Base-by-base conservation (phyloP, 2,113 vertebrate genomes). In the Monopterus albus region DNA sequence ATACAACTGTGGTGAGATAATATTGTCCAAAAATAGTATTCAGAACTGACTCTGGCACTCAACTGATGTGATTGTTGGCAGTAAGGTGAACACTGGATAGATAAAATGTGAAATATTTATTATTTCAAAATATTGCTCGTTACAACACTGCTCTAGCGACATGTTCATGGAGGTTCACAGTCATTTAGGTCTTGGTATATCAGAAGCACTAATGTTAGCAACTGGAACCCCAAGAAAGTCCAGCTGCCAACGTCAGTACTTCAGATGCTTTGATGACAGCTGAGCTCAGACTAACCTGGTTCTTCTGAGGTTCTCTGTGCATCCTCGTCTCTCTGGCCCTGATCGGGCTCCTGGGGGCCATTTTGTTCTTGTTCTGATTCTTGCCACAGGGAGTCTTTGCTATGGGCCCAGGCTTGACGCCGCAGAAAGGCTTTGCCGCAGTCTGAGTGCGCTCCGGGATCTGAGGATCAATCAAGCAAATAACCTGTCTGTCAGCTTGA, bases 371-470 rank as follows among this genome's bases (percentile, higher is more conserved):
- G 10, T 33, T 52, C 70, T 1, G 70, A 64, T 33, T 82, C 72
- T 79, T 95, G 94, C 94, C 96, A 96, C 72, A 63, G 1, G 4
- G 96, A 97, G 75, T 96, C 95, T 69, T 92, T 94, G 93, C 94
- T 96, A 72, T 94, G 92, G 39, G 96, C 96, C 96, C 96, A 99
- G 89, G 95, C 96, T 91, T 86, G 95, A 4, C 90, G 85, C 17
- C 87, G 72, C 46, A 81, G 4, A 35, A 11, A 39, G 20, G 86
- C 89, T 43, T 66, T 5, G 39, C 18, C 75, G 71, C 36, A 56
- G 33, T 60, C 42, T 0, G 73, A 35, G 31, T 14, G 65, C 39
- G 2, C 26, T 15, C 35, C 33, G 52, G 62, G 57, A 70, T 76
- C 86, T 87, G 45, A 20, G 31, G 26, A 75, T 58, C 40, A 67